Conservation (phyloP, 2,888 invertebrate species). For the Lasioglossum figueresi region DNA sequence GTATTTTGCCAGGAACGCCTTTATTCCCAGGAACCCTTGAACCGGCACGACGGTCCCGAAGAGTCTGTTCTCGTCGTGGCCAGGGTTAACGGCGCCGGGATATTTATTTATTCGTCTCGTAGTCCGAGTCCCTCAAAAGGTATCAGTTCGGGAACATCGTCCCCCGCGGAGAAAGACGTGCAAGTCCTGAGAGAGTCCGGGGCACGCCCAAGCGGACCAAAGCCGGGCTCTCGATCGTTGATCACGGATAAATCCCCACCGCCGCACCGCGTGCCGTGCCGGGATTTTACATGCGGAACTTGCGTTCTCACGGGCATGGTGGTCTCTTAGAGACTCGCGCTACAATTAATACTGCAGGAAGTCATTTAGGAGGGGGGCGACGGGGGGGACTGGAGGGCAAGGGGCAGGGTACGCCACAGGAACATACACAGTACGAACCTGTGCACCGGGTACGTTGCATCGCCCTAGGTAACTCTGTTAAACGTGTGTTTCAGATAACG, state of each 20-base stretch:
- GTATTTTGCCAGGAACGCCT: not conserved
- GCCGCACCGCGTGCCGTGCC: not conserved
- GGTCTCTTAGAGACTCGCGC: slow-evolving; percentile 45
- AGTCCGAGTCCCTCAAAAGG: slow-evolving; percentile 10
- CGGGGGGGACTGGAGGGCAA: not conserved
- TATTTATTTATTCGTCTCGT: slow-evolving; percentile 24
- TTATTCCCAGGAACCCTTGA: not conserved
- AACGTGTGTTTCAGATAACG: slow-evolving; percentile 74
- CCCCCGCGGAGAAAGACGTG: slow-evolving; percentile 17
- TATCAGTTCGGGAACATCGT: slow-evolving; percentile 20
- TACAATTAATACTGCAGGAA: slow-evolving; percentile 69
- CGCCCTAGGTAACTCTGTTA: slow-evolving; percentile 62
- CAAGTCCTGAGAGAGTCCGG: slow-evolving; percentile 19
- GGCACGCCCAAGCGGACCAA: not conserved
- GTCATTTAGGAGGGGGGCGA: slow-evolving; percentile 23
- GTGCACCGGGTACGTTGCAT: not conserved
- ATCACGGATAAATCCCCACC: slow-evolving; percentile 36
- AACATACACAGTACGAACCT: not conserved
- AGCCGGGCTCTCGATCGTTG: slow-evolving; percentile 23
- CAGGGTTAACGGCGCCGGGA: slow-evolving; percentile 11
- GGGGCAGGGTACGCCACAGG: not conserved
- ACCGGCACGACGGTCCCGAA: not conserved
- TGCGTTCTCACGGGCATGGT: slow-evolving; percentile 49
- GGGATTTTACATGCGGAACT: slow-evolving; percentile 41
- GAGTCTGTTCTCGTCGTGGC: not conserved